phyloP scores from a whole-genome alignment of 2,797 vertebrate genomes.

The Podarcis lilfordi region DNA sequence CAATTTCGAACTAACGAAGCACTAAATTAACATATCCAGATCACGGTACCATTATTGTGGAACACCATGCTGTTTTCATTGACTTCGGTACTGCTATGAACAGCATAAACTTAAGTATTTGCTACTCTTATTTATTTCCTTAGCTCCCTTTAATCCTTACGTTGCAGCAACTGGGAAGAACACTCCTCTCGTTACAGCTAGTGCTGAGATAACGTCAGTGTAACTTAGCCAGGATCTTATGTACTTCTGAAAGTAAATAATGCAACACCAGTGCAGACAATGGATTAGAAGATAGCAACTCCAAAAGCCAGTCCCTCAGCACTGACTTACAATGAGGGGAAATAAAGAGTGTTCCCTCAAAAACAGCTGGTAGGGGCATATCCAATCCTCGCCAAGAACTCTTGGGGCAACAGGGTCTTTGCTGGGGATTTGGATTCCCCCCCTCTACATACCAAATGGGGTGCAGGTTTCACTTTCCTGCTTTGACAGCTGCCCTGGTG shows the following conservation, averaged over 20 bases:
- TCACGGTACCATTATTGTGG: conserved; percentile 8
- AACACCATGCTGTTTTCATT: conserved; percentile 13
- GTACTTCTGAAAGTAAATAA: neutral
- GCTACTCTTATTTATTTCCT: neutral
- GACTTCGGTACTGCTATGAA: conserved; percentile 26
- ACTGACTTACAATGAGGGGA: too few relatives aligned
- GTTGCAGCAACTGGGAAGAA: too few relatives aligned
- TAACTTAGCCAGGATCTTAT: neutral
- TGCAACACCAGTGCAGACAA: neutral
- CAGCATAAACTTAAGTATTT: conserved; percentile 4
- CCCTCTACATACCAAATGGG: too few relatives aligned
- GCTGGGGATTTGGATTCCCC: too few relatives aligned
- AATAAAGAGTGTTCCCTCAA: too few relatives aligned
- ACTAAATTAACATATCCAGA: conserved; percentile 12
- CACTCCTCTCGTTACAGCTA: neutral
- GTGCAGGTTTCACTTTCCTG: too few relatives aligned
- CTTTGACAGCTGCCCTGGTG: too few relatives aligned
- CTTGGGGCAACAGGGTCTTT: too few relatives aligned
- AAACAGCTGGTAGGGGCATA: neutral
- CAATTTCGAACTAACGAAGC: neutral
- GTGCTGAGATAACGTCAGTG: neutral
- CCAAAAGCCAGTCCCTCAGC: neutral
- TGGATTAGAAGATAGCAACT: neutral
- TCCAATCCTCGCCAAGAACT: too few relatives aligned
- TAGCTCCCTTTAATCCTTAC: neutral